Conservation (phyloP, 2,888 invertebrate species). For the Lasioglossum leucozonium region DNA sequence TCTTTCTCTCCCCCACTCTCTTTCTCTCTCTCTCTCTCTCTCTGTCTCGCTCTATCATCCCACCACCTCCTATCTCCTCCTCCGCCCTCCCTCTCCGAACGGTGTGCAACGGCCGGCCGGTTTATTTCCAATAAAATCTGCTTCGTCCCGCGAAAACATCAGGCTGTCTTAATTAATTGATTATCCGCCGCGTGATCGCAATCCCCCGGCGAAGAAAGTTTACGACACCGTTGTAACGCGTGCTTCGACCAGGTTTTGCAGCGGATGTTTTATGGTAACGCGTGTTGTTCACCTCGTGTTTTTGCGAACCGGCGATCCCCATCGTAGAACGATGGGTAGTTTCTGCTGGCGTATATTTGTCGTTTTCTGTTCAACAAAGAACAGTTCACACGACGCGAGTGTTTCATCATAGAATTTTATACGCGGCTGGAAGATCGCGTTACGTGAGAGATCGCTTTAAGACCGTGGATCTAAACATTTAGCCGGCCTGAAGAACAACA, state of each 20-base stretch:
- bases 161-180: slow-evolving; percentile 70
- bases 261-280: slow-evolving; percentile 11
- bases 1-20: background rate
- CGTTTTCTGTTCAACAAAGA: background rate
- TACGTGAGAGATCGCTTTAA: background rate
- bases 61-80: background rate
- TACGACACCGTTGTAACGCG: slow-evolving; percentile 30
- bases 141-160: slow-evolving; percentile 61
- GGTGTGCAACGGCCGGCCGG: slow-evolving; percentile 41
- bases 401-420: background rate
- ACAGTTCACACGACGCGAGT: background rate
- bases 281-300: background rate
- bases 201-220: slow-evolving; percentile 61
- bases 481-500: background rate
- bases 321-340: background rate
- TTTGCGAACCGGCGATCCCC: background rate
- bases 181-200: slow-evolving; percentile 60
- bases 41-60: too few species aligned
- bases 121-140: slow-evolving; percentile 71
- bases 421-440: background rate
- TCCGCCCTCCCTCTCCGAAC: background rate
- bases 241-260: slow-evolving; percentile 26
- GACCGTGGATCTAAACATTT: background rate
- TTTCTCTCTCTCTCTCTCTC: too few species aligned
- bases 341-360: background rate